Evolutionary conservation across 2,797 vertebrate species (phyloP).

Genomic region (Numenius phaeopus): DNA sequence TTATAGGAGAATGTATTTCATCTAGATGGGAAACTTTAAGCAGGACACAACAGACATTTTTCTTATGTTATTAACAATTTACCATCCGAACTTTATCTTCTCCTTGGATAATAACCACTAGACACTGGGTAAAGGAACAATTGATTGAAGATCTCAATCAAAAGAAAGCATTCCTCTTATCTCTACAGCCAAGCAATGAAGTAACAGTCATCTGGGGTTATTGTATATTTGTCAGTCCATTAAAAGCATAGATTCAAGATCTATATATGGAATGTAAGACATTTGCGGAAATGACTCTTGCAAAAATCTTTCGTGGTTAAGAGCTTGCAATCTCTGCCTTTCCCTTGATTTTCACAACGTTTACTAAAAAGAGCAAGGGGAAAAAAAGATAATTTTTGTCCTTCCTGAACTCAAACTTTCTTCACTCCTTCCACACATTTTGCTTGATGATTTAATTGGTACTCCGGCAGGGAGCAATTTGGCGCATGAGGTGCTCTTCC

Average conservation of each 20-base stretch:
- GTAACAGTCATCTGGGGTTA: conserved; percentile 26
- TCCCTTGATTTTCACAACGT: background rate
- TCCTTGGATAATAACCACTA: conserved; percentile 57
- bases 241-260: conserved; percentile 21
- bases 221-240: conserved; percentile 48
- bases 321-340: background rate
- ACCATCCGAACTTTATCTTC: conserved; percentile 64
- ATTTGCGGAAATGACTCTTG: conserved; percentile 32
- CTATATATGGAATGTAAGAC: conserved; percentile 24
- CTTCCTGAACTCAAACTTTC: background rate
- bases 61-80: conserved; percentile 68
- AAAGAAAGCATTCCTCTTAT: conserved; percentile 53
- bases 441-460: background rate
- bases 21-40: conserved; percentile 45
- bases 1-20: conserved; percentile 25
- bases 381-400: background rate
- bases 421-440: background rate
- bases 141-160: conserved; percentile 72
- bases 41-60: conserved; percentile 51
- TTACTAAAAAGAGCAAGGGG: background rate
- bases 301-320: conserved; percentile 22
- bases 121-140: conserved; percentile 48
- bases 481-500: background rate
- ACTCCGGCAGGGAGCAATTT: background rate
- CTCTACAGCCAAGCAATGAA: conserved; percentile 3